Percentiles rank a stretch among this genome's conserved stretches.
Evolutionary conservation across 2,113 vertebrate species (phyloP).

Genomic region (Mixornis gularis): DNA sequence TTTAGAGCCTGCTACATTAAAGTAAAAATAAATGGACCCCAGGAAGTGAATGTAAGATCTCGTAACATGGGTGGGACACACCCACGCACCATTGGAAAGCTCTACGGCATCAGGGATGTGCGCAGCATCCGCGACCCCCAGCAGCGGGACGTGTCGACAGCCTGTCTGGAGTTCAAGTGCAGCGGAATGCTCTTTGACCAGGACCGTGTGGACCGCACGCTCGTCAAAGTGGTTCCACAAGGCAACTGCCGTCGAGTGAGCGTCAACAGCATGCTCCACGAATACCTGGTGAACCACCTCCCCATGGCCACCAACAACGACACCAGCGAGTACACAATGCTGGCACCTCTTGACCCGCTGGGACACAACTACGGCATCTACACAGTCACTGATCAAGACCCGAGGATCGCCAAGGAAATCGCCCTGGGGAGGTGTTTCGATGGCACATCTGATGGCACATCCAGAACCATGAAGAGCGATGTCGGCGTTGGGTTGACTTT

Average conservation of each 20-base stretch:
- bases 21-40: conserved; percentile 83
- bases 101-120: conserved; percentile 93
- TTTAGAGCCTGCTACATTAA: conserved; percentile 96
- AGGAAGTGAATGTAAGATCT: conserved; percentile 91
- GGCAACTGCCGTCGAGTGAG: conserved; percentile 85
- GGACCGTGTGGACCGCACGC: conserved; percentile 88
- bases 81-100: conserved; percentile 84
- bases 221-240: conserved; percentile 91
- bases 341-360: conserved; percentile 91
- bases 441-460: conserved; percentile 88
- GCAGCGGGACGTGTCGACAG: conserved; percentile 76
- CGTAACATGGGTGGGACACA: conserved; percentile 96
- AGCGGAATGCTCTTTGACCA: conserved; percentile 96
- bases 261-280: conserved; percentile 89
- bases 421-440: conserved; percentile 95
- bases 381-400: conserved; percentile 95
- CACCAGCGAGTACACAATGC: conserved; percentile 94
- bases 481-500: conserved; percentile 88
- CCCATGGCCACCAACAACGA: conserved; percentile 93
- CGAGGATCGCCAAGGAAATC: conserved; percentile 90
- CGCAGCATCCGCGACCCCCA: conserved; percentile 84
- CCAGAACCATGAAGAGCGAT: conserved; percentile 89
- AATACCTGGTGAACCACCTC: conserved; percentile 94
- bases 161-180: conserved; percentile 96
- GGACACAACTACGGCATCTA: conserved; percentile 98